Base-by-base conservation (phyloP, 2,888 invertebrate genomes). In the Polylopha cassiicola region DNA sequence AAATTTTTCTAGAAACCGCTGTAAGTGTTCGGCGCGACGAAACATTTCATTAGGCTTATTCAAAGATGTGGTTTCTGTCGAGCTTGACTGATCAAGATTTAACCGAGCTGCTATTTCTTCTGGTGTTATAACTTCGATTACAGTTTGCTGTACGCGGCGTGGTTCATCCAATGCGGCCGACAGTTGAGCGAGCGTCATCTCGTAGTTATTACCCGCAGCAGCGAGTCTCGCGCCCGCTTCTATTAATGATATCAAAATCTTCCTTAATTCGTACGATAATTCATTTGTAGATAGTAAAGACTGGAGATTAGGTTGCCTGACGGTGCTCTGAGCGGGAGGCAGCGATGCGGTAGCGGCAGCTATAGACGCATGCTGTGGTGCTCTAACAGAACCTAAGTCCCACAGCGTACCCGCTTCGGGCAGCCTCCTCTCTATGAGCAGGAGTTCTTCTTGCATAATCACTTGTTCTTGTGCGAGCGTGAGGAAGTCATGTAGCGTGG, bases 141-240 rank as follows among this genome's bases (percentile, higher is more conserved):
- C 62, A 0, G 66, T 51, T 4, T 57, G 61, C 2, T 64, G 65
- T 1, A 48, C 39, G 1, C 61, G 46, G 4, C 61, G 65, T 0
- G 80, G 81, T 16, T 75, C 76, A 1, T 80, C 79, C 15, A 85
- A 54, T 0, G 84, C 84, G 0, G 80, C 73, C 0, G 73, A 65
- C 0, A 85, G 48, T 32, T 82, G 79, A 0, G 68, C 69, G 6
- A 85, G 39, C 0, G 81, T 70, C 51, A 66, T 63, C 46, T 81
- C 80, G 33, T 80, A 84, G 46, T 79, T 78, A 2, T 72, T 63
- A 0, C 85, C 81, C 0, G 75, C 69, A 0, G 85, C 82, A 0
- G 84, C 85, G 0, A 85, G 56, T 0, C 77, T 51, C 0, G 85
- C 85, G 0, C 85, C 85, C 0, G 81, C 82, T 60, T 84, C 84